Evolutionary conservation across 2,113 vertebrate species (phyloP), one percentile per base, ranked within the genome.

Genomic region (Oceanodroma tethys): DNA sequence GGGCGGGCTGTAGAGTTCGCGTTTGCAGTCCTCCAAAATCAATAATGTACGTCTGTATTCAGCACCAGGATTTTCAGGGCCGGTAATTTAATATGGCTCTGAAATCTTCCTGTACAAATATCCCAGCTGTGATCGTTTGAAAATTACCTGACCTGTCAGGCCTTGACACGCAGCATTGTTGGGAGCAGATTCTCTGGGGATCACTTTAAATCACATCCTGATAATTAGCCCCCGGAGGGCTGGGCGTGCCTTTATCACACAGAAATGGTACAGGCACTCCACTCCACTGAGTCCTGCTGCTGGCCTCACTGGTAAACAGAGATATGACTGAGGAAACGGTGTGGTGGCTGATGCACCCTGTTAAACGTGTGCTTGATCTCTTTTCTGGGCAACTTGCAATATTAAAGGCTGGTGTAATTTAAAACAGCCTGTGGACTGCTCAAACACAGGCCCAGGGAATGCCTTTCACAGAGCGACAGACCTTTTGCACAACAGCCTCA

Each of bases 11-110:
- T 45, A 45, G 62, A 80, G 40, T 80, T 81, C 59, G 48, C 47
- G 7, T 80, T 66, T 70, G 43, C 56, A 92, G 63, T 88, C 52
- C 81, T 89, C n/a, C 43, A 87, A 91, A 96, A 94, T 96, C 93
- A 68, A 94, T 96, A 96, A 86, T 0, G 1, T 53, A 21, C 3
- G 26, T 85, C 81, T 76, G 87, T 72, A 95, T 91, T 94, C 92
- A 93, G 48, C 74, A 91, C 34, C 66, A 88, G 81, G 36, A 74
- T 86, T 95, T 94, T 83, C 78, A 85, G 32, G 53, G 81, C 58
- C 71, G 70, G 83, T 70, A 94, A 93, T 96, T 95, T 82, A 94
- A 90, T 90, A 90, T 32, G 70, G 78, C 45, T 92, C 71, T 90
- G 84, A 94, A 87, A 80, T 82, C 66, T 79, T 88, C 45, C 60